These are phyloP conservation scores for Camptogramma bilineatum DNA, from an alignment of 2,888 invertebrate genomes.

Conservation along the genomic window DNA sequence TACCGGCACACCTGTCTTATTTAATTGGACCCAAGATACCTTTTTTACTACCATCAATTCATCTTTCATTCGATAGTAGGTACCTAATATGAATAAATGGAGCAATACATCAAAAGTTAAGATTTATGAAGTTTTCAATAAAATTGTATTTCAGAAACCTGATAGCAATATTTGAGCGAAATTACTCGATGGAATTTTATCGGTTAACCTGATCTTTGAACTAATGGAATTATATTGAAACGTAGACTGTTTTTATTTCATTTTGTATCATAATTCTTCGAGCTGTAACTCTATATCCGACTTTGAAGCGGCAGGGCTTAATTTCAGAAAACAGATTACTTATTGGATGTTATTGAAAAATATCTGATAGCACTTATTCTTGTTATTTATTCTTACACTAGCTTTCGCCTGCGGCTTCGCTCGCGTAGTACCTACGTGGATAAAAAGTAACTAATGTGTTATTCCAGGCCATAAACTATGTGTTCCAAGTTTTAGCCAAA, in stretches of 20 bases:
- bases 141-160: conserved; percentile 12
- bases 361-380: too few species aligned
- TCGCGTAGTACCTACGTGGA: too few species aligned
- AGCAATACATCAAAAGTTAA: conserved; percentile 33
- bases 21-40: conserved; percentile 48
- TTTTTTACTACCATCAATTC: conserved; percentile 38
- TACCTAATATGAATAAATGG: conserved; percentile 40
- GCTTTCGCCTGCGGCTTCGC: too few species aligned
- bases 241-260: background rate
- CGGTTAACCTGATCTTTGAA: background rate
- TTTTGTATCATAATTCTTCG: background rate
- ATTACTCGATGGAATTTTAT: background rate
- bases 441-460: too few species aligned
- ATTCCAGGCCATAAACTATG: too few species aligned
- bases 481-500: too few species aligned
- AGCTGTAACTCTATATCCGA: background rate
- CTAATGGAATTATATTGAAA: conserved; percentile 5
- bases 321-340: background rate
- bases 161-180: conserved; percentile 5
- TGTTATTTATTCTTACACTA: too few species aligned
- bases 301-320: background rate
- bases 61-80: conserved; percentile 38
- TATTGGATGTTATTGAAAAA: too few species aligned
- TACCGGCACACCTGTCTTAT: conserved; percentile 45
- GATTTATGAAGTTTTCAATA: conserved; percentile 7